Base-by-base conservation (phyloP, 2,888 invertebrate species). In the Hypomecis punctinalis region DNA sequence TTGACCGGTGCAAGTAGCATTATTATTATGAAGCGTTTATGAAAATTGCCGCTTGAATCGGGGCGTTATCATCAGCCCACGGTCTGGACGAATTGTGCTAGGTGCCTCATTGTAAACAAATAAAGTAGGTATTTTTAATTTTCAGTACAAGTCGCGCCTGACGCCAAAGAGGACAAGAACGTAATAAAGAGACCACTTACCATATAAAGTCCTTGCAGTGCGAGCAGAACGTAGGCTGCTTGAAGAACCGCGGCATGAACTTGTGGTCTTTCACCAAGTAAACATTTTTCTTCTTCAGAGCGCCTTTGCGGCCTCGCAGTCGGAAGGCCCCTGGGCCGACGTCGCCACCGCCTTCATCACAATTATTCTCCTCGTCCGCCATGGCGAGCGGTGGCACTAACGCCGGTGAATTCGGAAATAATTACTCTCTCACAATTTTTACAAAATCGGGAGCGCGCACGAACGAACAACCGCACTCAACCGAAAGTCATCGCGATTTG, bases 191-290 rank as follows among this genome's bases (percentile, higher is more conserved):
- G 37, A 8, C 39, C 47, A 95, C 98, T 97, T 90, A 99, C 99
- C 99, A 99, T 91, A 99, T 99, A 93, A 99, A 99, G 94, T 99
- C 99, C 94, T 99, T 99, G 96, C 99, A 99, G 93, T 99, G 99
- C 78, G 99, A 99, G 93, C 99, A 99, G 93, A 99, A 99, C 60
- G 99, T 99, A 52, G 99, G 99, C 94, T 99, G 99, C 94, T 99
- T 99, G 95, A 99, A 99, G 95, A 99, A 99, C 74, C 99, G 95
- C 76, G 99, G 99, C 93, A 99, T 98, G 91, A 99, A 99, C 93
- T 98, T 98, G 94, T 99, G 99, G 93, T 98, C 98, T 94, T 99
- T 99, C 84, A 99, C 97, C 93, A 98, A 97, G 94, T 98, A 99
- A 87, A 99, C 97, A 94, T 99, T 99, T 94, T 99, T 99, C 96